These are phyloP conservation scores for Thelaira solivaga DNA, from an alignment of 2,888 invertebrate genomes.

Conservation along the genomic window DNA sequence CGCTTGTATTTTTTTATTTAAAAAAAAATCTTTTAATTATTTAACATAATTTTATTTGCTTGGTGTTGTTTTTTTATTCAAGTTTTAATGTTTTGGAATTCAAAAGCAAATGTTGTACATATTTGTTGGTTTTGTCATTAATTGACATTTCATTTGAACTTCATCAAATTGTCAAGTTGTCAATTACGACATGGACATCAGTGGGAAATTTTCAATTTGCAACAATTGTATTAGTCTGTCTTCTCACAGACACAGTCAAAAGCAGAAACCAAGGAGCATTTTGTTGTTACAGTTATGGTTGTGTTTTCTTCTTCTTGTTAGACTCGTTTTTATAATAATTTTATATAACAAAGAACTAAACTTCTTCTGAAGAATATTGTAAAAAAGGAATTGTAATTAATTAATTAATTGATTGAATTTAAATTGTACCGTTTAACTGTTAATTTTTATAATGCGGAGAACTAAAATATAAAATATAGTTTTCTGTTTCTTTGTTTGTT, in stretches of 20 bases:
- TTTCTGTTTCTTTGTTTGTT: neutral
- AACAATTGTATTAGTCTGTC: slow-evolving; percentile 33
- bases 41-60: slow-evolving; percentile 49
- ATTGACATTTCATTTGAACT: slow-evolving; percentile 66
- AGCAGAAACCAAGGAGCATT: neutral
- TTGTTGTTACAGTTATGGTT: too few relatives aligned
- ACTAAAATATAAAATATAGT: neutral
- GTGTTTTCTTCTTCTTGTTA: too few relatives aligned
- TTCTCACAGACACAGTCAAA: neutral
- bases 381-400: slow-evolving; percentile 28
- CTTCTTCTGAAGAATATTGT: slow-evolving; percentile 24
- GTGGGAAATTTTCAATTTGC: slow-evolving; percentile 60
- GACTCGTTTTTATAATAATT: neutral
- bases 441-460: slow-evolving; percentile 28
- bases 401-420: slow-evolving; percentile 61
- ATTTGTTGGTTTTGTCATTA: slow-evolving; percentile 60
- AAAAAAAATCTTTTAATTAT: slow-evolving; percentile 40
- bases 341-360: neutral
- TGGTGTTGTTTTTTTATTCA: slow-evolving; percentile 19
- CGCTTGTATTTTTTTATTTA: neutral
- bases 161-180: slow-evolving; percentile 63
- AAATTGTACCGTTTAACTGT: slow-evolving; percentile 43
- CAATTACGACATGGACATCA: slow-evolving; percentile 56
- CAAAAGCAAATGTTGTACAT: slow-evolving; percentile 20
- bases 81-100: neutral